A percentile compares a stretch with the other conserved stretches of the same genome.
These are phyloP conservation scores for Phasianus colchicus DNA, from an alignment of 2,113 vertebrate genomes.

Conservation along the genomic window DNA sequence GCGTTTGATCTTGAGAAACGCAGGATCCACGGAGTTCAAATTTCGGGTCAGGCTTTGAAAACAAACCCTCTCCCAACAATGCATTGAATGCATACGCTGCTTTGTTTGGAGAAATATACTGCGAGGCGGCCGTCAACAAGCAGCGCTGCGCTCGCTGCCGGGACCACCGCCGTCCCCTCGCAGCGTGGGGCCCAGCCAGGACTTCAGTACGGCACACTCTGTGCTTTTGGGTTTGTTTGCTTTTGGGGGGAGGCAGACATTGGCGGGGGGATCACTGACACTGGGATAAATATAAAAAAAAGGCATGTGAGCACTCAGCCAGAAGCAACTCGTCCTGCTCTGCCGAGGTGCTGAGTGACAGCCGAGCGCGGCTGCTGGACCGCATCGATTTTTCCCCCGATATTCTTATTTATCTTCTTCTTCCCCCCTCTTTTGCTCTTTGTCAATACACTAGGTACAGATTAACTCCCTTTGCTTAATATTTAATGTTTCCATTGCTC, in stretches of 20 bases:
- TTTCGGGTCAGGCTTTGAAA: conserved; percentile 63
- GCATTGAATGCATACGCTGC: conserved; percentile 51
- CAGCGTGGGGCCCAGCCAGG: not conserved
- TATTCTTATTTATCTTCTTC: not conserved
- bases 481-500: conserved; percentile 36
- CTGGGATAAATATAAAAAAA: not conserved
- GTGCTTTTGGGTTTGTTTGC: conserved; percentile 35
- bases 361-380: not conserved
- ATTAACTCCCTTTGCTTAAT: conserved; percentile 62
- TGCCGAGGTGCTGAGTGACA: conserved; percentile 30
- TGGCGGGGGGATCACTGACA: not conserved
- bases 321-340: not conserved
- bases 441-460: conserved; percentile 45
- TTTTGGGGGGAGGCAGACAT: not conserved
- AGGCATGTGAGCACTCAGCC: not conserved
- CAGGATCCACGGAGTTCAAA: conserved; percentile 58
- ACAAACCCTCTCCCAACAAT: conserved; percentile 33
- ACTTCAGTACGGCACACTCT: not conserved
- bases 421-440: not conserved
- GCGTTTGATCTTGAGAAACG: conserved; percentile 61
- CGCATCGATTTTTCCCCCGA: not conserved
- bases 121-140: conserved; percentile 29
- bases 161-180: conserved; percentile 19
- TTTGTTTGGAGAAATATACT: conserved; percentile 53
- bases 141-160: not conserved